Conservation (phyloP, 2,797 vertebrate species). For the Otolemur crassicaudatus region DNA sequence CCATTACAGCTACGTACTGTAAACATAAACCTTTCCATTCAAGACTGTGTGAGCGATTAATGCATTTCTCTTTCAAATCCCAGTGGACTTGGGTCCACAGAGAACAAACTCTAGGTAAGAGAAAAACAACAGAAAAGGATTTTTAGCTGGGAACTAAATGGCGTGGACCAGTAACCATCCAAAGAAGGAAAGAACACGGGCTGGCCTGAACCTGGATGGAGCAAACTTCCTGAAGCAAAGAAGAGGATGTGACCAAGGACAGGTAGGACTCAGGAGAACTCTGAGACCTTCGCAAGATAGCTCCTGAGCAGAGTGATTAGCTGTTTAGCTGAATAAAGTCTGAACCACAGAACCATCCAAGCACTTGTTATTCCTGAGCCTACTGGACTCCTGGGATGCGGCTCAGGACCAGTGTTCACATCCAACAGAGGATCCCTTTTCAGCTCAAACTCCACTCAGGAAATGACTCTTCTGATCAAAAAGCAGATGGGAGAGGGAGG, state of each 20-base stretch:
- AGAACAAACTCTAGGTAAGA: not conserved
- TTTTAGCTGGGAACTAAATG: not conserved
- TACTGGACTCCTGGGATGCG: rapidly evolving
- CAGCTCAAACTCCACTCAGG: not conserved
- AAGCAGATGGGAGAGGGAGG: not conserved
- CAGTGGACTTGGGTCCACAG: not conserved
- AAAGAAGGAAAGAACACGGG: not conserved
- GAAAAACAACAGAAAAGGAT: not conserved
- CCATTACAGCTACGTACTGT: not conserved
- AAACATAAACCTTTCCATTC: not conserved
- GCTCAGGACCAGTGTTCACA: not conserved
- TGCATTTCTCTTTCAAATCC: not conserved
- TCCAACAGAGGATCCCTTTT: not conserved
- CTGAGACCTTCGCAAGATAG: not conserved
- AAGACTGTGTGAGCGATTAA: not conserved
- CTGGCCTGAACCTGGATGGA: not conserved
- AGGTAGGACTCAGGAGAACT: not conserved
- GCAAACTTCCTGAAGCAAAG: not conserved
- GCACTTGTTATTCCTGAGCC: not conserved
- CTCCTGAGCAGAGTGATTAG: not conserved
- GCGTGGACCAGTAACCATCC: not conserved
- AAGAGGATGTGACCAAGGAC: not conserved
- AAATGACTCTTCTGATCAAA: not conserved
- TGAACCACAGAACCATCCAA: not conserved
- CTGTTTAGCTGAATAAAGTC: not conserved